A percentile compares a stretch with the other conserved stretches of the same genome.
phyloP scores from a whole-genome alignment of 1,140 invertebrate genomes.

The Vanessa atalanta region DNA sequence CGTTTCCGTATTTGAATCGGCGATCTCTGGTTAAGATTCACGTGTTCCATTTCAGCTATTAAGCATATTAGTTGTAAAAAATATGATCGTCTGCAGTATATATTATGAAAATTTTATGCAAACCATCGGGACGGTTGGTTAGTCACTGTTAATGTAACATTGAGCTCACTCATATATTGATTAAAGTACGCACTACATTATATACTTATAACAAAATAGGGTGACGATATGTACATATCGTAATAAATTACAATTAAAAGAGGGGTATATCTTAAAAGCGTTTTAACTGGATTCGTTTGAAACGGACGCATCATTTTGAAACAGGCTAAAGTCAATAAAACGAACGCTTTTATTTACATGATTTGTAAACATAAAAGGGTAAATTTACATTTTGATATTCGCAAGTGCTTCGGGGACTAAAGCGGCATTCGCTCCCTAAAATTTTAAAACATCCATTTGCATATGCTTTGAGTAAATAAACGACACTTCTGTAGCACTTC shows the following conservation, averaged over 20 bases:
- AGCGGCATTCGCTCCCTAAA: conserved; percentile 77
- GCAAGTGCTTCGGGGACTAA: conserved; percentile 77
- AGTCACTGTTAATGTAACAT: conserved; percentile 20
- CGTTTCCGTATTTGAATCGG: too few relatives aligned
- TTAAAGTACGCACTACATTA: not conserved
- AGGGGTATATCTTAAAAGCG: conserved; percentile 27
- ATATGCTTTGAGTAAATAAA: conserved; percentile 80
- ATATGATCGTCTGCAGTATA: not conserved
- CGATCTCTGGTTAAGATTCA: too few relatives aligned
- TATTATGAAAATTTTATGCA: conserved; percentile 25
- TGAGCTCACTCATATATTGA: not conserved
- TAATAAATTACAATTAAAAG: conserved; percentile 13
- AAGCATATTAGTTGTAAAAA: not conserved
- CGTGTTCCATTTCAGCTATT: too few relatives aligned
- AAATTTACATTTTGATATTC: conserved; percentile 80
- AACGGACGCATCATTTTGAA: conserved; percentile 44
- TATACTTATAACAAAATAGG: conserved; percentile 1
- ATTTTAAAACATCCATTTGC: conserved; percentile 80
- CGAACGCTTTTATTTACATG: conserved; percentile 77
- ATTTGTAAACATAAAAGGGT: conserved; percentile 81
- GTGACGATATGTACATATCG: not conserved
- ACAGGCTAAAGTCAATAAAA: conserved; percentile 71
- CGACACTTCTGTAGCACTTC: conserved; percentile 77
- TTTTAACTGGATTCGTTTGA: conserved; percentile 38
- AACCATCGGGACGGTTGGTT: conserved; percentile 28